Evolutionary conservation across 2,888 invertebrate genomes (phyloP), one percentile per base, ranked within the genome.

Genomic region (Noctua janthe): DNA sequence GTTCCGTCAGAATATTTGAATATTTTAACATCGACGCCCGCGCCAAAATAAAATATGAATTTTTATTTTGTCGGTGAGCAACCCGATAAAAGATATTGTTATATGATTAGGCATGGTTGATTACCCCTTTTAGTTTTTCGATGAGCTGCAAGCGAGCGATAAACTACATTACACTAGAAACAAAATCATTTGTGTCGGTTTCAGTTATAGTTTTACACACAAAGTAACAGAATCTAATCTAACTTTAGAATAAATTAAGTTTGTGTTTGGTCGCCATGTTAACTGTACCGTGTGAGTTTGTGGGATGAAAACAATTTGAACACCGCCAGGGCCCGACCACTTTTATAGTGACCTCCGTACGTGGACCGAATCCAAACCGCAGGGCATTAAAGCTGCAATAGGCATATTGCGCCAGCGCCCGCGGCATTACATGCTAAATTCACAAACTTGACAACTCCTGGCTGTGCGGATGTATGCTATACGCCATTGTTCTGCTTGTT

Each of bases 1-100:
- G 94, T 93, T 93, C 94, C 91, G 93, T 93, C 94, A 93, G 95
- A 95, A 96, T 95, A 96, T 96, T 95, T 96, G 95, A 96, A 96
- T 96, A 96, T 94, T 94, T 95, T 94, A 95, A 92, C 94, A 93
- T 94, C 89, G 91, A 93, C 91, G 91, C 93, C 91, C 90, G 92
- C 91, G 92, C 90, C 92, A 91, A 94, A 94, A 94, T 93, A 91
- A 92, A 94, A 94, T 92, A 94, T 94, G 93, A 94, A 92, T 93
- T 94, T 92, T 93, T 93, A 93, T 93, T 91, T 87, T 88, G 87
- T 87, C 79, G 78, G 82, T 80, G 84, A 90, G 88, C 83, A 86
- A 87, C 83, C 82, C 79, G 74, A 87, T 87, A 82, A 82, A 83
- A 85, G 75, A 84, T 83, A 81, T 76, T 78, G 75, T 81, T 75